phyloP scores from a whole-genome alignment of 1,140 invertebrate species.

The Pomacea maculata region DNA sequence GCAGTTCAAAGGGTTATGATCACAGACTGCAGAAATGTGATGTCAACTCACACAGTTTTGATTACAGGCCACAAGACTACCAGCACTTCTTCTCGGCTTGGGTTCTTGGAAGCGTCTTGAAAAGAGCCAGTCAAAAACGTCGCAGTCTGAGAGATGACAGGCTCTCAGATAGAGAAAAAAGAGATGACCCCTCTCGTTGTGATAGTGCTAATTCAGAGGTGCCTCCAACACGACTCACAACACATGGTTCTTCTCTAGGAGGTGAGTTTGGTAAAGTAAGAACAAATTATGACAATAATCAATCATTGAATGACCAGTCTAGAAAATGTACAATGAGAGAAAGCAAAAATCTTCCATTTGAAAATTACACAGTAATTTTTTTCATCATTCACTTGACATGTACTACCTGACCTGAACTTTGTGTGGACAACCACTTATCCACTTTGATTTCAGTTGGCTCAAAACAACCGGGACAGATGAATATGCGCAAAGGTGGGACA shows the following conservation, averaged over 20 bases:
- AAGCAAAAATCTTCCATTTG: not conserved
- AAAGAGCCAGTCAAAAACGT: constrained; percentile 52
- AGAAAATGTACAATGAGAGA: no score
- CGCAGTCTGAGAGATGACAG: constrained; percentile 57
- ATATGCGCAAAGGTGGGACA: constrained; percentile 53
- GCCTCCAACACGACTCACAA: constrained; percentile 34
- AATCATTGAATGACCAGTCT: not conserved
- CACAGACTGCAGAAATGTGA: no score
- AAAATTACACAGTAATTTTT: not conserved
- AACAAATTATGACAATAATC: not conserved
- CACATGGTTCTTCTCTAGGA: not conserved
- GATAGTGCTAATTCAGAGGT: constrained; percentile 61
- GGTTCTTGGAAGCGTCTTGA: constrained; percentile 53
- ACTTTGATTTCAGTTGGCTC: not conserved
- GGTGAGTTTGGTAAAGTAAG: not conserved
- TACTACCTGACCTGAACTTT: no score
- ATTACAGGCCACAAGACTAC: constrained; percentile 46
- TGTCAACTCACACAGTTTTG: no score
- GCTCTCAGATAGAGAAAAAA: constrained; percentile 48
- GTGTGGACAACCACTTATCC: no score
- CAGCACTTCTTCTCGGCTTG: constrained; percentile 58
- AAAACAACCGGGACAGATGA: constrained; percentile 33
- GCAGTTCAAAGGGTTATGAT: no score
- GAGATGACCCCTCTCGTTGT: constrained; percentile 57
- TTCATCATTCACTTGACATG: not conserved